Evolutionary conservation across 2,888 invertebrate genomes (phyloP), one percentile per base, ranked within the genome.

Genomic region (Psylliodes chrysocephalus): DNA sequence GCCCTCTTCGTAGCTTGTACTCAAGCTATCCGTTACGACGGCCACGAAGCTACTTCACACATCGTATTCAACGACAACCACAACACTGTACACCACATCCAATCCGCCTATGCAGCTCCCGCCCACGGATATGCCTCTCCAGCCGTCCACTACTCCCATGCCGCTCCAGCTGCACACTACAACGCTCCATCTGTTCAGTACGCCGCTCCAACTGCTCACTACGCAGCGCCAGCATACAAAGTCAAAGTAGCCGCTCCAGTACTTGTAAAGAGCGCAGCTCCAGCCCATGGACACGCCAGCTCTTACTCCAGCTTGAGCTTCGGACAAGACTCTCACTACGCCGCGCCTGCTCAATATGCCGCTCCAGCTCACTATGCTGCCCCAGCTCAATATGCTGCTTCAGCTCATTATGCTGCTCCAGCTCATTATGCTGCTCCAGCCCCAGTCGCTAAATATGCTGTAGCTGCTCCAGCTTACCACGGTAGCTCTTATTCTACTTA

Each of bases 1-100:
- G 64, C 79, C 73, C 79, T 78, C 60, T 66, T 79, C 63, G 82
- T 63, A 76, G 82, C 67, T 71, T 81, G 84, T 44, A 79, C 83
- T 25, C 83, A 57, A 49, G 86, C 84, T 75, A 68, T 69, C 38
- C 64, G 59, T n/a, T 68, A 71, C 7, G 68, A 69, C 30, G 67
- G 69, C 10, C 69, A 73, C 30, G 69, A 30, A 12, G 66, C 74
- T 30, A 71, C 71, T 1, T 75, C 75, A 3, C 71, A 68, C 44
- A 62, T 67, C 18, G 66, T 68, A 14, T 70, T 76, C 63, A 75
- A 74, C 18, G 63, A 75, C 51, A 72, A 74, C 62, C 74, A 74
- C 63, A 71, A 71, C 40, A 57, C 69, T 8, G 57, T 72, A 5
- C 67, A 70, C 12, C 71, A 73, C 60, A 65, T 71, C 28, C 68